Evolutionary conservation across 2,113 vertebrate species (phyloP).

Genomic region (Echinops telfairi): DNA sequence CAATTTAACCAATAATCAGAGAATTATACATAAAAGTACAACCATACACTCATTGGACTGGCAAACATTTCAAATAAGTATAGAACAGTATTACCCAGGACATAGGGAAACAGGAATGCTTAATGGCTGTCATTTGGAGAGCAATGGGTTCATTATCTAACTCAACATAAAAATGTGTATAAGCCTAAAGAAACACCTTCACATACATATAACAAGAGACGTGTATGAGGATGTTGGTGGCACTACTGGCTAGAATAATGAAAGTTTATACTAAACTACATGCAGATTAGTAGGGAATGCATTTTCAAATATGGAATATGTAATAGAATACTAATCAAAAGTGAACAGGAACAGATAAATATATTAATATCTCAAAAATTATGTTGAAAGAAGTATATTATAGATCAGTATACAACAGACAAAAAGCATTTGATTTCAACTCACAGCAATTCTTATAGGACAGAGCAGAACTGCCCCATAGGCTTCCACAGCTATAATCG

Average conservation of each 20-base stretch:
- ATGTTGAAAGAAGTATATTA: not conserved
- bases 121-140: slow-evolving; percentile 12
- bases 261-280: not conserved
- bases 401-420: not conserved
- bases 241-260: not conserved
- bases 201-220: not conserved
- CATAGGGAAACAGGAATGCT: not conserved
- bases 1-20: slow-evolving; percentile 10
- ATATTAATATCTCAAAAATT: slow-evolving; percentile 50
- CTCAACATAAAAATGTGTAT: slow-evolving; percentile 16
- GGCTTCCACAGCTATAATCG: not conserved
- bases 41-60: not conserved
- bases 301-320: slow-evolving; percentile 22
- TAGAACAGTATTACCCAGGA: not conserved
- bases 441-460: not conserved
- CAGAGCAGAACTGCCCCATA: not conserved
- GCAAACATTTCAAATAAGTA: not conserved
- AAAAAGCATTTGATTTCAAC: not conserved
- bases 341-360: not conserved
- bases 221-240: not conserved
- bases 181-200: slow-evolving; percentile 8
- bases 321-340: slow-evolving; percentile 30
- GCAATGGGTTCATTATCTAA: not conserved
- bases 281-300: not conserved
- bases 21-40: slow-evolving; percentile 47